Percentiles rank a stretch among this genome's conserved stretches.
These are phyloP conservation scores for Heliconius hortense DNA, from an alignment of 2,888 invertebrate species.

Conservation along the genomic window DNA sequence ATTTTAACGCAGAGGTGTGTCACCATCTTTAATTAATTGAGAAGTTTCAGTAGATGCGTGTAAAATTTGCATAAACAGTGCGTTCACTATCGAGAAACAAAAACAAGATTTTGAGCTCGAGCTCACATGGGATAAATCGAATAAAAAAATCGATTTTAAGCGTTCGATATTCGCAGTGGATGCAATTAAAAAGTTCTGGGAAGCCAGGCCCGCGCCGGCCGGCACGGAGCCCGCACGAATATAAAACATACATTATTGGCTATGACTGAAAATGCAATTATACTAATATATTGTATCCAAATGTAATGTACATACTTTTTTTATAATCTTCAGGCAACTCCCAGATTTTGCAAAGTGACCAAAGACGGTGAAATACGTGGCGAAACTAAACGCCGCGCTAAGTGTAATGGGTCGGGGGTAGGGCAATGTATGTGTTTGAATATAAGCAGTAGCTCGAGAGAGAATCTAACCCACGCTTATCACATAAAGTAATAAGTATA, in stretches of 20 bases:
- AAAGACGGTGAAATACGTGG: neutral
- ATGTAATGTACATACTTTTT: constrained; percentile 1
- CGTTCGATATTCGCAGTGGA: constrained; percentile 79
- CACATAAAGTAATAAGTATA: neutral
- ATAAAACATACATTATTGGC: constrained; percentile 47
- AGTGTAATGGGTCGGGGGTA: neutral
- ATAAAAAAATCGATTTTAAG: constrained; percentile 80
- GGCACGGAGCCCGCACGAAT: constrained; percentile 61
- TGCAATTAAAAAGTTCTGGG: constrained; percentile 80
- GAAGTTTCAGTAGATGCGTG: constrained; percentile 78
- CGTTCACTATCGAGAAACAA: constrained; percentile 73
- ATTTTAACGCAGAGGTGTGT: constrained; percentile 34
- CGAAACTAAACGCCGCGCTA: neutral
- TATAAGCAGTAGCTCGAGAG: neutral
- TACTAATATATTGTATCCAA: constrained; percentile 27
- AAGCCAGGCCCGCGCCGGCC: constrained; percentile 58
- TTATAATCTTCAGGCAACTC: neutral
- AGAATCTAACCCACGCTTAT: too few species aligned
- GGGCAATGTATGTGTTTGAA: neutral
- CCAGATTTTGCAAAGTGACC: neutral
- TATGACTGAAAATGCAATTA: constrained; percentile 47
- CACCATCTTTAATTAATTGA: constrained; percentile 66
- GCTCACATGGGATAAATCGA: constrained; percentile 76
- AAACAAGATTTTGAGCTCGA: constrained; percentile 70
- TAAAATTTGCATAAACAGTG: constrained; percentile 80